phyloP scores from a whole-genome alignment of 2,113 vertebrate genomes.

The Sinocyclocheilus anshuiensis region DNA sequence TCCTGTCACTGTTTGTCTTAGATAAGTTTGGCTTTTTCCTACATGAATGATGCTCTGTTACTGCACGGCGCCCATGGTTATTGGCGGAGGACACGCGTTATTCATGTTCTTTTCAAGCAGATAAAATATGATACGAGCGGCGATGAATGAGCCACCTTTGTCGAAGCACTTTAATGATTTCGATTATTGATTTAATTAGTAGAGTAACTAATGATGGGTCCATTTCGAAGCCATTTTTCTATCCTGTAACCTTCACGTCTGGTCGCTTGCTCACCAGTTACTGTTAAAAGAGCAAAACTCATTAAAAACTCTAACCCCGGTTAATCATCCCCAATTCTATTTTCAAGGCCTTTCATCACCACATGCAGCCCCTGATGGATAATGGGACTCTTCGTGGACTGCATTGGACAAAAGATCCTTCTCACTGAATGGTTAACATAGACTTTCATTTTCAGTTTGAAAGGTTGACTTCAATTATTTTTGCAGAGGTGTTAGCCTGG shows the following conservation, averaged over 20 bases:
- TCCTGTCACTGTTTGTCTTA: constrained; percentile 12
- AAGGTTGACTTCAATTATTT: background rate
- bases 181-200: constrained; percentile 71
- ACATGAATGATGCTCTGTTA: constrained; percentile 3
- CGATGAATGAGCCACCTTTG: constrained; percentile 65
- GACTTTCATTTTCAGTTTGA: constrained; percentile 7
- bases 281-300: constrained; percentile 47
- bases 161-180: constrained; percentile 67
- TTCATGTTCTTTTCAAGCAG: constrained; percentile 35
- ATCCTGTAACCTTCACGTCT: constrained; percentile 42
- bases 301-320: constrained; percentile 52
- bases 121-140: constrained; percentile 64
- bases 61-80: background rate
- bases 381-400: background rate
- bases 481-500: background rate
- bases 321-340: constrained; percentile 43
- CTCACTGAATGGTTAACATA: constrained; percentile 16
- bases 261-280: constrained; percentile 31
- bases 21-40: background rate
- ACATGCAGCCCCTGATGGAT: constrained; percentile 5
- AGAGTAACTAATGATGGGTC: constrained; percentile 62
- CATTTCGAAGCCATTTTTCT: constrained; percentile 43
- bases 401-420: background rate
- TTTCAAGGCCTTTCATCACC: background rate
- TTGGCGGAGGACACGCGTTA: background rate